Evolutionary conservation across 2,113 vertebrate genomes (phyloP), one percentile per base, ranked within the genome.

Genomic region (Marcusenius ussheri): DNA sequence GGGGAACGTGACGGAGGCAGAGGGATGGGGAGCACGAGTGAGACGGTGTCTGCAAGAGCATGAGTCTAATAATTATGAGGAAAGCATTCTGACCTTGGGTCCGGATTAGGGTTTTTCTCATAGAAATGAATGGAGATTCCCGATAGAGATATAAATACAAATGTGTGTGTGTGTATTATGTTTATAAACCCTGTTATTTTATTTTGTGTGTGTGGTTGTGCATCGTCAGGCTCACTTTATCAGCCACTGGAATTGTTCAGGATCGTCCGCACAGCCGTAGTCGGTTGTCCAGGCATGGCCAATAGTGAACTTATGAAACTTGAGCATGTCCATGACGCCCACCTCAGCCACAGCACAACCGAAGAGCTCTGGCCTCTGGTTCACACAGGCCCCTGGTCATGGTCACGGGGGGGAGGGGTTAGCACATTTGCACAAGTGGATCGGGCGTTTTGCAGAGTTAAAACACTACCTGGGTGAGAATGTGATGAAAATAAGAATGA

Each of bases 261-360:
- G 88, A 5, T 93, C 74, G 19, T 94, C 93, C 0, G 93, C 88
- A 42, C 93, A 93, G 93, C 94, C 94, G 10, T 92, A 94, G 90
- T 94, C 94, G 0, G 93, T 93, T 89, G 94, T 94, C 94, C 94
- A 94, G 83, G 94, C 94, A 4, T 94, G 94, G 51, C 94, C 94
- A 49, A 94, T 94, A 90, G 94, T 94, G 89, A 93, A 94, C 17
- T 92, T 94, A 92, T 94, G 94, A 51, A 94, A 94, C 89, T 94
- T 93, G 21, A 94, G 93, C 94, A 94, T 93, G 92, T 94, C 94
- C 93, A 94, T 93, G 45, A 94, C 94, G 0, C 93, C 93, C 21
- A 94, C 94, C 88, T 94, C 93, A 17, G 91, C 91, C 66, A 94
- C 93, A 0, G 93, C 93, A 53, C 94, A 94, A 51, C 94, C 93